Conservation (phyloP, 2,113 vertebrate genomes). For the Monopterus albus region DNA sequence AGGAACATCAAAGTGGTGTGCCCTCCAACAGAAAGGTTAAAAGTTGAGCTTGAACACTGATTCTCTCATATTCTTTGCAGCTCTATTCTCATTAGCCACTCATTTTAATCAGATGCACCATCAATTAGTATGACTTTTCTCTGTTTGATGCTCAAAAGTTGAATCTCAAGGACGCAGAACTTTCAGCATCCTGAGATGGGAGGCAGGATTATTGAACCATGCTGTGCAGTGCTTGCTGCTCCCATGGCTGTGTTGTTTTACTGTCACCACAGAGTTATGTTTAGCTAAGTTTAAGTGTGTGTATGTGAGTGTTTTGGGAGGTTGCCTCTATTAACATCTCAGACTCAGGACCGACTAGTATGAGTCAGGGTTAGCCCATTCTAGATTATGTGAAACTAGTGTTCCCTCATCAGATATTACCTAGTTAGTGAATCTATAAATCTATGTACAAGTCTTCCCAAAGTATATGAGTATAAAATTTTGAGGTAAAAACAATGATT, state of each 20-base stretch:
- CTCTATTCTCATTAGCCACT: constrained; percentile 94
- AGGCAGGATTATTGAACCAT: constrained; percentile 26
- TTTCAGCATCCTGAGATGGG: constrained; percentile 56
- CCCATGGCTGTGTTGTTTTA: constrained; percentile 36
- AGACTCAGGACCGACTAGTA: background rate
- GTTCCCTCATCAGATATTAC: background rate
- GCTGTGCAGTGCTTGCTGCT: constrained; percentile 22
- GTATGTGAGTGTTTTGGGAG: constrained; percentile 7
- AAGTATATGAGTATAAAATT: background rate
- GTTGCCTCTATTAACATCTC: background rate
- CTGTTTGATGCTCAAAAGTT: constrained; percentile 73
- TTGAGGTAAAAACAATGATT: no score
- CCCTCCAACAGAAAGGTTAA: constrained; percentile 92
- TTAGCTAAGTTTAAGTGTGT: background rate
- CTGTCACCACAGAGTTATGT: constrained; percentile 24
- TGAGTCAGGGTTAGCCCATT: background rate
- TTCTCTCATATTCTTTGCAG: constrained; percentile 90
- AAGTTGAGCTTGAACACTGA: constrained; percentile 92
- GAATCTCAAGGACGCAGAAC: constrained; percentile 79
- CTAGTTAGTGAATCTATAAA: no score
- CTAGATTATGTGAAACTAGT: background rate
- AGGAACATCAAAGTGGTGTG: constrained; percentile 93
- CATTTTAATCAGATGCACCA: constrained; percentile 91
- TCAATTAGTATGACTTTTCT: constrained; percentile 83
- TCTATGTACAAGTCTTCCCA: no score